phyloP scores from a whole-genome alignment of 2,888 invertebrate genomes.

The Heteropelma amictum region DNA sequence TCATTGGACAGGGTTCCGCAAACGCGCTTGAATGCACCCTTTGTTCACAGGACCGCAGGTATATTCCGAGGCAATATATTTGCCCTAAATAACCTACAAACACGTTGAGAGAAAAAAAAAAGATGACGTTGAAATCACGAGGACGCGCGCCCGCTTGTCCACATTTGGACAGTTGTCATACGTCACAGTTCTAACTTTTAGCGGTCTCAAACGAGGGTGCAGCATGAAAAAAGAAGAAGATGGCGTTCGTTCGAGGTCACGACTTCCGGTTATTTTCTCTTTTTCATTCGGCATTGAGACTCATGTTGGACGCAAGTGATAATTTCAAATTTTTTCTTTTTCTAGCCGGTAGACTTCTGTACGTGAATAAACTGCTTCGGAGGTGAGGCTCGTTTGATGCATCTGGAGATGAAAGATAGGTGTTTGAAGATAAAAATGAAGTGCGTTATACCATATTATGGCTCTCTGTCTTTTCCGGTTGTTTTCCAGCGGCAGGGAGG shows the following conservation, averaged over 20 bases:
- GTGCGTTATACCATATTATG: neutral
- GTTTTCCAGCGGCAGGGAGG: constrained; percentile 52
- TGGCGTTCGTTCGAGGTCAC: too few species aligned
- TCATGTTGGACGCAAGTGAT: too few species aligned
- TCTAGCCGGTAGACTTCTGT: too few species aligned
- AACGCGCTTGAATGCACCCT: constrained; percentile 55
- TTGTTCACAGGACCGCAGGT: constrained; percentile 54
- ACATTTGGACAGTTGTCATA: constrained; percentile 56
- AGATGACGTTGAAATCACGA: constrained; percentile 20
- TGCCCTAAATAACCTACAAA: constrained; percentile 38
- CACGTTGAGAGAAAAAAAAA: constrained; percentile 6
- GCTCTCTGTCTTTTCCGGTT: constrained; percentile 20
- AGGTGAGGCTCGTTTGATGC: neutral
- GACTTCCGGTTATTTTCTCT: neutral
- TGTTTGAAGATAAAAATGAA: neutral
- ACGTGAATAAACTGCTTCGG: too few species aligned
- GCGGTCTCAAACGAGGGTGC: constrained; percentile 11
- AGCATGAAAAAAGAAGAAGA: neutral
- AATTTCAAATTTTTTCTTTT: too few species aligned
- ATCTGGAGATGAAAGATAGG: neutral
- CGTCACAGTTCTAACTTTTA: constrained; percentile 54
- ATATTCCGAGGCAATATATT: constrained; percentile 56
- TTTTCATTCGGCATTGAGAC: too few species aligned
- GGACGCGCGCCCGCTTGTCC: constrained; percentile 34
- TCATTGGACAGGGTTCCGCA: constrained; percentile 11